phyloP scores from a whole-genome alignment of 2,888 invertebrate species.

The Strigamia crassipes region DNA sequence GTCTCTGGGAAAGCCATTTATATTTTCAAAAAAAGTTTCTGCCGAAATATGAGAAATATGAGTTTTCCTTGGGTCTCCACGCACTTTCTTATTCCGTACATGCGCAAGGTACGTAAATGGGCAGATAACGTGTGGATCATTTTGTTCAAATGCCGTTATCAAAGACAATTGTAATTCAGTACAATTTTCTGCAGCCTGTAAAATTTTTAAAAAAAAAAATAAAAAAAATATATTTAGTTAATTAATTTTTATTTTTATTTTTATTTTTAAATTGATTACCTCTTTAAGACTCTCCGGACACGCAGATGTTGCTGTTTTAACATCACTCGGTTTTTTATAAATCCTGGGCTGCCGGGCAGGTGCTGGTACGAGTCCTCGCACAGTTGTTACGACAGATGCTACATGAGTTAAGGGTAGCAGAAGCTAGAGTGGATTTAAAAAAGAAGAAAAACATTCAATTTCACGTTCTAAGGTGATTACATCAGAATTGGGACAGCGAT shows the following conservation, averaged over 20 bases:
- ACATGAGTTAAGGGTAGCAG: constrained; percentile 42
- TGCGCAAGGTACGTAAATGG: neutral
- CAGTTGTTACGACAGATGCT: constrained; percentile 32
- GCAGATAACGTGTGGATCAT: neutral
- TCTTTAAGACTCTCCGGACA: constrained; percentile 16
- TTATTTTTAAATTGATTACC: neutral
- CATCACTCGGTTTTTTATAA: constrained; percentile 9
- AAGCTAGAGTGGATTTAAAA: neutral
- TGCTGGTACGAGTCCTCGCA: neutral
- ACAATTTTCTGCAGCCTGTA: constrained; percentile 30
- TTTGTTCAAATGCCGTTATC: neutral
- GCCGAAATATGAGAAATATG: constrained; percentile 58
- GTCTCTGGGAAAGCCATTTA: constrained; percentile 57
- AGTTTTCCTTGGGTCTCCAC: neutral
- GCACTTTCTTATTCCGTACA: neutral
- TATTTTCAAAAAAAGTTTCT: constrained; percentile 62
- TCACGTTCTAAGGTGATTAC: neutral
- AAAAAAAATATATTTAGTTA: neutral
- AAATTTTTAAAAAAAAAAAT: neutral
- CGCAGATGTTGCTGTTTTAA: neutral
- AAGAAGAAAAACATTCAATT: neutral
- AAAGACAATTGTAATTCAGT: constrained; percentile 4
- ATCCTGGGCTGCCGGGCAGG: constrained; percentile 2
- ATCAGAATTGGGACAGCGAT: no score
- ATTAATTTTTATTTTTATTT: no score